Percentiles rank a stretch among this genome's conserved stretches.
Evolutionary conservation across 2,113 vertebrate genomes (phyloP).

Genomic region (Tetraodon nigroviridis): DNA sequence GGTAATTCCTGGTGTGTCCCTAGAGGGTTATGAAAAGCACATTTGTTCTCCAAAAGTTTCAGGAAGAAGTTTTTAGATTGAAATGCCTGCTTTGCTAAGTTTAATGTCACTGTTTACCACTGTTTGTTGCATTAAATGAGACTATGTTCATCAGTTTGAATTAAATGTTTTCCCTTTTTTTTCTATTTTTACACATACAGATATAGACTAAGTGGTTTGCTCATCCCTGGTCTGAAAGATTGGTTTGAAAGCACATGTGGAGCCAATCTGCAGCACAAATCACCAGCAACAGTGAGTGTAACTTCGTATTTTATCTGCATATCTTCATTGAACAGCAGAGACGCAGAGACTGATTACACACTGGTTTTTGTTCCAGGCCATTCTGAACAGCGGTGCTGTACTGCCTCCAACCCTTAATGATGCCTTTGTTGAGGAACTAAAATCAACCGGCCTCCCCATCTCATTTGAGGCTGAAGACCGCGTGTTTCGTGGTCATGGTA

Average conservation of each 20-base stretch:
- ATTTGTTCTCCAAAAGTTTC: not conserved
- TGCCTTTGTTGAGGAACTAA: conserved; percentile 88
- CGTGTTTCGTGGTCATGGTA: conserved; percentile 92
- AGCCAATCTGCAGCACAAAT: conserved; percentile 88
- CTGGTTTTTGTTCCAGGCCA: conserved; percentile 72
- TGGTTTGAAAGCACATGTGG: conserved; percentile 91
- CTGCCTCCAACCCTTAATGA: conserved; percentile 84
- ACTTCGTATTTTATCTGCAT: conserved; percentile 6
- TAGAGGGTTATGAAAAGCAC: not conserved
- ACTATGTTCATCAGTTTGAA: not conserved
- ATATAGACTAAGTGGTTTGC: conserved; percentile 90
- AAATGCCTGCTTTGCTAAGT: not conserved
- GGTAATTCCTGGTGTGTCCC: conserved; percentile 4
- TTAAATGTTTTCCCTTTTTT: not conserved
- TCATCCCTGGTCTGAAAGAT: conserved; percentile 88
- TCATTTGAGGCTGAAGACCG: conserved; percentile 90
- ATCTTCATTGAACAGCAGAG: conserved; percentile 2
- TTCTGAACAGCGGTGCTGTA: conserved; percentile 81
- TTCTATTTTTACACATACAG: conserved; percentile 59
- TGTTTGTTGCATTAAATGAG: not conserved
- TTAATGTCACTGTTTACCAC: too few species aligned
- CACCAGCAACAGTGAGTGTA: conserved; percentile 84
- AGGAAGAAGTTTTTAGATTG: not conserved
- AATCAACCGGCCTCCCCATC: conserved; percentile 81
- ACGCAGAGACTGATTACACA: conserved; percentile 15